Evolutionary conservation across 2,888 invertebrate species (phyloP).

Genomic region (Penaeus monodon): DNA sequence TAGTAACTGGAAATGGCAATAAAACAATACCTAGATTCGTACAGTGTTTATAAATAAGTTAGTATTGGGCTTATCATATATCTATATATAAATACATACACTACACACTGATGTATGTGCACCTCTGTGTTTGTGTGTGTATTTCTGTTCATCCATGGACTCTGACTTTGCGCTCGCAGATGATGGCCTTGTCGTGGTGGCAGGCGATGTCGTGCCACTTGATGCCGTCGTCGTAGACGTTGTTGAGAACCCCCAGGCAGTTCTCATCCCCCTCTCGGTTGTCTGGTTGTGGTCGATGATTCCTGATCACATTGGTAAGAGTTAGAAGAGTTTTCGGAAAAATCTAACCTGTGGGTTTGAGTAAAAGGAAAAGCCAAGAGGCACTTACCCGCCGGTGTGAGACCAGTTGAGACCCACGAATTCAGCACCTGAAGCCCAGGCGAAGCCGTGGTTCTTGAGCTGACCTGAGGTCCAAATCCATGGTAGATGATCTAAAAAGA

Average conservation of each 20-base stretch:
- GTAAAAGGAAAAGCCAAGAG: neutral
- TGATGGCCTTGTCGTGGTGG: slow-evolving; percentile 91
- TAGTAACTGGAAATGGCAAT: no score
- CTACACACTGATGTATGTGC: neutral
- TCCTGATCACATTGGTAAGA: slow-evolving; percentile 33
- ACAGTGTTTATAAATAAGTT: neutral
- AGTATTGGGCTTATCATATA: no score
- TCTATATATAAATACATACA: neutral
- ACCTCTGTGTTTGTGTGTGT: neutral
- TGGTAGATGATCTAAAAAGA: slow-evolving; percentile 65
- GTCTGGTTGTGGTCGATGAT: slow-evolving; percentile 64
- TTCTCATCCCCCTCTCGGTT: slow-evolving; percentile 80
- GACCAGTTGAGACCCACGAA: slow-evolving; percentile 88
- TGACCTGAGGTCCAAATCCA: slow-evolving; percentile 94
- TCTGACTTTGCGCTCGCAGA: slow-evolving; percentile 80
- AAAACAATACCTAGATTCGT: no score
- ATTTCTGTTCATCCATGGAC: neutral
- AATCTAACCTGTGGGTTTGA: neutral
- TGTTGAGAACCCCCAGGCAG: slow-evolving; percentile 87
- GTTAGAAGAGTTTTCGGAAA: slow-evolving; percentile 69
- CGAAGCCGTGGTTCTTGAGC: slow-evolving; percentile 88
- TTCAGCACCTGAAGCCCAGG: slow-evolving; percentile 80
- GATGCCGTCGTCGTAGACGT: slow-evolving; percentile 93
- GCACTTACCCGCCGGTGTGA: slow-evolving; percentile 49
- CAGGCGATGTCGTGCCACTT: slow-evolving; percentile 95